Conservation (phyloP, 2,797 vertebrate species). For the Coregonus sp. region DNA sequence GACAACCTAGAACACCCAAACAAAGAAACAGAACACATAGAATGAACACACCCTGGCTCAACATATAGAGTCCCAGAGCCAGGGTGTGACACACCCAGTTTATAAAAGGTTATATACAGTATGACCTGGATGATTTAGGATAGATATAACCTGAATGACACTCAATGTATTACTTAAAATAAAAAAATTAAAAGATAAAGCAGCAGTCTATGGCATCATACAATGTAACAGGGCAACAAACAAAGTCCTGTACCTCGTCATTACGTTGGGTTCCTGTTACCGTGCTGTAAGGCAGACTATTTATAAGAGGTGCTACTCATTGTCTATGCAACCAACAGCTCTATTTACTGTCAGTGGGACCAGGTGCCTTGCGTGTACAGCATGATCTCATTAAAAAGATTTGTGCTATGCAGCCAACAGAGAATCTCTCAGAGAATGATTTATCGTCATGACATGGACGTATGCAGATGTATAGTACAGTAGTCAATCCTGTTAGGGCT, state of each 20-base stretch:
- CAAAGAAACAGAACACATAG: too few species aligned
- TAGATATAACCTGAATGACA: too few species aligned
- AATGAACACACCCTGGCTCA: too few species aligned
- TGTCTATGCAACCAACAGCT: slow-evolving; percentile 5
- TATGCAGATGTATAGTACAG: neutral
- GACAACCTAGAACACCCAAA: too few species aligned
- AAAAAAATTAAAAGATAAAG: too few species aligned
- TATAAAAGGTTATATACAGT: too few species aligned
- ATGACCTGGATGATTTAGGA: too few species aligned
- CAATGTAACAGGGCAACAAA: neutral
- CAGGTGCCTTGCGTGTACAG: slow-evolving; percentile 5
- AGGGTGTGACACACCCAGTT: too few species aligned
- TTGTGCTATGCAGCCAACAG: neutral
- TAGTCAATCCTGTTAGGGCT: neutral
- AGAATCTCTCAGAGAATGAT: neutral
- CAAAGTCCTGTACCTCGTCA: neutral
- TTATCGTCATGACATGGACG: neutral
- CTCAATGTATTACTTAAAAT: too few species aligned
- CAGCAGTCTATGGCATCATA: too few species aligned
- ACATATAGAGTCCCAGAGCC: too few species aligned
- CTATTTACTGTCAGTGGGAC: neutral
- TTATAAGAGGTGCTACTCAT: neutral
- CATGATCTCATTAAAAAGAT: neutral
- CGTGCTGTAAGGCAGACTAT: neutral
- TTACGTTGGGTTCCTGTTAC: neutral